A percentile compares a stretch with the other conserved stretches of the same genome.
phyloP scores from a whole-genome alignment of 2,113 vertebrate species.

The Oriolus oriolus region DNA sequence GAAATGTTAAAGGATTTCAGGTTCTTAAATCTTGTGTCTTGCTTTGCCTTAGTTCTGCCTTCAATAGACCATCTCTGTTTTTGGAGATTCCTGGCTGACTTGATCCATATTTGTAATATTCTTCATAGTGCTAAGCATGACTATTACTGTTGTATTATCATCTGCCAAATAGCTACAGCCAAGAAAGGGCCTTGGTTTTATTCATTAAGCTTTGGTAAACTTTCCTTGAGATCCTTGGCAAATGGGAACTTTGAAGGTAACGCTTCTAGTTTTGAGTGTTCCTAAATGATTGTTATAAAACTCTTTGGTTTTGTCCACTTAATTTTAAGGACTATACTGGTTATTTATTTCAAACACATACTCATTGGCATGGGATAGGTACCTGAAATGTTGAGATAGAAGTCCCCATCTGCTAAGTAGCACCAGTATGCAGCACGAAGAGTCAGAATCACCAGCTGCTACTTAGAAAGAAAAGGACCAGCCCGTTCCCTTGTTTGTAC shows the following conservation, averaged over 20 bases:
- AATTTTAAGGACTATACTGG: background rate
- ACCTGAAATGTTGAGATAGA: background rate
- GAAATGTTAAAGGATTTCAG: background rate
- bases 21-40: background rate
- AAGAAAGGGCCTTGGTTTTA: background rate
- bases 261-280: background rate
- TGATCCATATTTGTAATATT: background rate
- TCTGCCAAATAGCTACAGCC: background rate
- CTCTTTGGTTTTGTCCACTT: background rate
- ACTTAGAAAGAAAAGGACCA: background rate
- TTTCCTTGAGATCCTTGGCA: background rate
- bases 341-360: background rate
- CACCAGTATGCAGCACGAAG: background rate
- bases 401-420: background rate
- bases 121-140: background rate
- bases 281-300: background rate
- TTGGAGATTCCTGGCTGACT: background rate
- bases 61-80: background rate
- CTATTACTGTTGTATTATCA: background rate
- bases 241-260: background rate
- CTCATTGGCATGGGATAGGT: background rate
- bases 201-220: background rate
- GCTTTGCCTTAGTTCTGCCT: background rate
- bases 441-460: background rate
- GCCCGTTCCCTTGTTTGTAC: background rate